Evolutionary conservation across 2,888 invertebrate species (phyloP).

Genomic region (Acrocera orbiculus): DNA sequence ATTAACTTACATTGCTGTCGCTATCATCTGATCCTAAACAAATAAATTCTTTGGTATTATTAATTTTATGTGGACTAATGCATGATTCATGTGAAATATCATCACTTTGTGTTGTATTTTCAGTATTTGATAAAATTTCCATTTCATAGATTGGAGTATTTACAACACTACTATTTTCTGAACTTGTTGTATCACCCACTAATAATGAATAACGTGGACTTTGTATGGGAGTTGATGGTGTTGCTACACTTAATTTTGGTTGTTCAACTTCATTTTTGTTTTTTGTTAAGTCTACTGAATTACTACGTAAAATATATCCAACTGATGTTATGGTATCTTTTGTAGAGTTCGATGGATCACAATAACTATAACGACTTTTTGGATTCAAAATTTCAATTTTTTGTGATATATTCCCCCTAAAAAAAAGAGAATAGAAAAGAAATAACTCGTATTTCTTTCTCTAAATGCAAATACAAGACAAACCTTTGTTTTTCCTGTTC

Average conservation of each 20-base stretch:
- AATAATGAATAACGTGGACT: slow-evolving; percentile 31
- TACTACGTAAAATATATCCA: slow-evolving; percentile 16
- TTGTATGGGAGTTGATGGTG: slow-evolving; percentile 28
- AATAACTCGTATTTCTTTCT: not conserved
- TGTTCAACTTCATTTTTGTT: slow-evolving; percentile 18
- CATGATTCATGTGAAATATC: slow-evolving; percentile 6
- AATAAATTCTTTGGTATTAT: slow-evolving; percentile 16
- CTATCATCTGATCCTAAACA: slow-evolving; percentile 25
- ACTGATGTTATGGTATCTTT: slow-evolving; percentile 12
- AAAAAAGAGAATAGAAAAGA: not conserved
- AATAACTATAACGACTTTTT: slow-evolving; percentile 22
- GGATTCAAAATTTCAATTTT: slow-evolving; percentile 16
- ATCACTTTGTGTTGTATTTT: slow-evolving; percentile 11
- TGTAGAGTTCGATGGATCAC: slow-evolving; percentile 14
- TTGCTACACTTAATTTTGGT: slow-evolving; percentile 20
- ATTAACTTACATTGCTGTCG: slow-evolving; percentile 20
- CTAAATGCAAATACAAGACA: not conserved
- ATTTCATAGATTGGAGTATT: slow-evolving; percentile 30
- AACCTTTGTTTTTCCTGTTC: slow-evolving; percentile 4
- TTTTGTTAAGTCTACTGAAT: slow-evolving; percentile 18
- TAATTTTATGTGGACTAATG: slow-evolving; percentile 1
- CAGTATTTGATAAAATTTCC: slow-evolving; percentile 20
- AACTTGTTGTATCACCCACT: slow-evolving; percentile 30
- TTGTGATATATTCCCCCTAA: slow-evolving; percentile 5
- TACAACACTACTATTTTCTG: slow-evolving; percentile 29